Evolutionary conservation across 2,888 invertebrate species (phyloP), one percentile per base, ranked within the genome.

Genomic region (Apamea sordens): DNA sequence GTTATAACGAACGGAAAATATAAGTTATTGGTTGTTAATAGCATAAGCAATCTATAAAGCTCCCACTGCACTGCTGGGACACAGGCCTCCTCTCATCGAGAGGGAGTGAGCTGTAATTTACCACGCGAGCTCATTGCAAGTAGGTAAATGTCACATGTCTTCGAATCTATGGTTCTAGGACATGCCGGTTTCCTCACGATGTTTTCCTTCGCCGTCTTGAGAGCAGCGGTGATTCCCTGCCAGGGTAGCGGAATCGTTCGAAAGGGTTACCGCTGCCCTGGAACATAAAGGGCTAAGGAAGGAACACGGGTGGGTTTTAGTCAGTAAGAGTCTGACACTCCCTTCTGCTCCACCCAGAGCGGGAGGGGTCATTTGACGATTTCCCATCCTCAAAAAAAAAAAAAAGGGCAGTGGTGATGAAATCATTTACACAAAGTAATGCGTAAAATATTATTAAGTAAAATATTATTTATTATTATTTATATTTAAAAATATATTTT

Each of bases 1-100:
- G n/a, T 63, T 6, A 36, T 21, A 53, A 50, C 24, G 1, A 41
- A 50, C 21, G 24, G 11, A n/a, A 64, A 84, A 65, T 74, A 75
- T 61, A 3, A 65, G 21, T 67, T 47, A 36, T n/a, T 63, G 8
- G 8, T 8, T 21, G 36, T 68, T 64, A 56, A 3, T 56, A 24
- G 56, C 24, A 24, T 4, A 10, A 56, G 21, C 21, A 50, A 21
- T 0, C 21, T 53, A 56, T 24, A 8, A 10, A 11, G 24, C 24
- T 56, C 24, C 56, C 4, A 56, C 1, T 24, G 56, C 4, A 56
- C 1, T 24, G 56, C 53, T 53, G 53, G 53, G 21, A 53, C 21
- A 53, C 2, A 50, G 7, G 21, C 7, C 50, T 50, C 50, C 50
- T 50, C 7, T 2, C 7, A 21, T 50, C 50, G 21, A 50, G 21